phyloP scores from a whole-genome alignment of 2,797 vertebrate genomes.

The Eulemur coronatus region DNA sequence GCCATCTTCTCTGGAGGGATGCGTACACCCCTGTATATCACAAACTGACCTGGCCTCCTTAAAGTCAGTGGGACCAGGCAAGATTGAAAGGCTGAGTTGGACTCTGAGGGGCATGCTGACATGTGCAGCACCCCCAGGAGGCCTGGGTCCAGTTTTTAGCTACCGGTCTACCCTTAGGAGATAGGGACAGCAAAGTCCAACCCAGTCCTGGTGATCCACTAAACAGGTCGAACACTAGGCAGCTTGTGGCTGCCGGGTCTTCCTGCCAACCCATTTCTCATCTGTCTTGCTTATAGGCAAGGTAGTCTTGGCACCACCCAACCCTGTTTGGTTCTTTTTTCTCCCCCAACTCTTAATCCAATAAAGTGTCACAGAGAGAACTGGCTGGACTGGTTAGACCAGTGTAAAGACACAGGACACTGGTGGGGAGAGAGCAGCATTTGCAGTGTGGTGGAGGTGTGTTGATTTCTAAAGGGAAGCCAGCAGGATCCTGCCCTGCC shows the following conservation, averaged over 20 bases:
- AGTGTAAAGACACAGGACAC: not conserved
- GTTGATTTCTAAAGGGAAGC: not conserved
- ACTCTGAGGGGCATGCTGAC: not conserved
- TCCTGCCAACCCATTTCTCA: not conserved
- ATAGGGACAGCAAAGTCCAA: not conserved
- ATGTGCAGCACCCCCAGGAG: not conserved
- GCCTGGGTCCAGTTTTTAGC: not conserved
- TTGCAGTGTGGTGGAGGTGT: not conserved
- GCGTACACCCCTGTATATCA: not conserved
- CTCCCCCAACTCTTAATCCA: not conserved
- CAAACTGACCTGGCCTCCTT: not conserved
- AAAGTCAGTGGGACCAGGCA: not conserved
- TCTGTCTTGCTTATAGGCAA: not conserved
- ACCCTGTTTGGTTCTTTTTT: not conserved
- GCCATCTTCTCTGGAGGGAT: not conserved
- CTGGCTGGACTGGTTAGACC: conserved; percentile 29
- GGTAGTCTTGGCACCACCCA: not conserved
- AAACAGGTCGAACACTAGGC: not conserved
- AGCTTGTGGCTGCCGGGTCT: not conserved
- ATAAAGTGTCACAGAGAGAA: not conserved
- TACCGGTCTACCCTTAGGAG: not conserved
- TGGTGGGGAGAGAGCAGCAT: not conserved
- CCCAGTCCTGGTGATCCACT: not conserved
- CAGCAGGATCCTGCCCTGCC: not conserved
- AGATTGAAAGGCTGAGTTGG: not conserved